Base-by-base conservation (phyloP, 53 echinoderm and acorn worm genomes). In the Paelopatides confundens region DNA sequence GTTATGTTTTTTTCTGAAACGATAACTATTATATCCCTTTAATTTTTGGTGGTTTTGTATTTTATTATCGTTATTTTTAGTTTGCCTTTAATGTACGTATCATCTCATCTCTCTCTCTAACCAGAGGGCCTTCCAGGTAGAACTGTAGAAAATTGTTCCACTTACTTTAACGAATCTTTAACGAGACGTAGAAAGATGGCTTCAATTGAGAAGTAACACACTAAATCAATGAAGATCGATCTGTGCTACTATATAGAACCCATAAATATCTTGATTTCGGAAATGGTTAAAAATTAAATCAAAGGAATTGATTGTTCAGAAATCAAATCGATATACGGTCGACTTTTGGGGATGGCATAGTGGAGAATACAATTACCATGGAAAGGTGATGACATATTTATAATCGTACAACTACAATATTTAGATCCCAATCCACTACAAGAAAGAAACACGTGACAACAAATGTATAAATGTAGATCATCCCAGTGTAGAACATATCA, bases 261-360 rank as follows among this genome's bases (percentile, higher is more conserved):
- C 1, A n/a, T 23, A 58, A 4, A 58, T 58, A 58, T 58, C 58
- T 58, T 58, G 58, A 58, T 58, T 58, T 58, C 5, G 58, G 58
- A 58, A 58, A 58, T 58, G 58, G 58, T 58, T 58, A 58, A 58
- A 58, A 58, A 58, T 58, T 58, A 58, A 58, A 58, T 58, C 58
- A n/a, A 58, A 21, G n/a, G 24, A 58, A 58, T 17, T 6, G 58
- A 58, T 21, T 58, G 58, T 58, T 58, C 15, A 58, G 24, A 58
- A 58, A 58, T 58, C 58, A 58, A 58, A 58, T 58, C 58, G 58
- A 58, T 18, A 58, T 58, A 21, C 4, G 58, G 58, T 58, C 58
- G 58, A 5, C n/a, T 58, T 58, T 58, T 58, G 21, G 5, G 24
- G 24, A 23, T n/a, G n/a, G 58, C n/a, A 53, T 21, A 58, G 58